These are phyloP conservation scores for Nephrotoma appendiculata DNA, from an alignment of 2,888 invertebrate genomes.

Conservation along the genomic window DNA sequence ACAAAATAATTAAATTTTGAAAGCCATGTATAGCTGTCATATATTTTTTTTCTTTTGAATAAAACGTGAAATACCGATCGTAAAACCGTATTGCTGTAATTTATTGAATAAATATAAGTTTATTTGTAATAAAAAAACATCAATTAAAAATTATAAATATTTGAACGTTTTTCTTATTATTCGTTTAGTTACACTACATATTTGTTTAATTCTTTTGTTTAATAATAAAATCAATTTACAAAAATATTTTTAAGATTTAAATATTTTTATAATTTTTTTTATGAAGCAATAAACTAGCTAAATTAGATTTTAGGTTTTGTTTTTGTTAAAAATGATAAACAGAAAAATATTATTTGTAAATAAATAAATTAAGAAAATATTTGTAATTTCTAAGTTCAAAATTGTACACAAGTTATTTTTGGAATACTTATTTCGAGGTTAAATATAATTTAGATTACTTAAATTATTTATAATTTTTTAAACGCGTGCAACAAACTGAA, in stretches of 20 bases:
- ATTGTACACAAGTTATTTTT: not conserved
- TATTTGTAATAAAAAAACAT: not conserved
- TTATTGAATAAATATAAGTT: not conserved
- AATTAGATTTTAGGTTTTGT: not conserved
- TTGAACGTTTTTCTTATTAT: not conserved
- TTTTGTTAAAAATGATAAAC: not conserved
- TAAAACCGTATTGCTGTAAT: not conserved
- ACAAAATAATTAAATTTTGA: not conserved
- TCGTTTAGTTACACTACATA: not conserved
- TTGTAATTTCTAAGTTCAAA: not conserved
- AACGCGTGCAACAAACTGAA: no score
- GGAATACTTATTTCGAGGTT: not conserved
- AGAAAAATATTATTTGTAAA: not conserved
- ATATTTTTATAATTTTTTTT: not conserved
- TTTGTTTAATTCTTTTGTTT: not conserved
- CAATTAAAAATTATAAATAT: not conserved
- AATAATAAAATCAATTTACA: not conserved
- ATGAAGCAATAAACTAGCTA: not conserved
- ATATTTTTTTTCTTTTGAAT: not conserved
- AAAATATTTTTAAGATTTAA: not conserved
- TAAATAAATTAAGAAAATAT: not conserved
- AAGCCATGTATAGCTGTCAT: not conserved
- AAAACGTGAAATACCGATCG: not conserved
- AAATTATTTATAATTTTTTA: no score
- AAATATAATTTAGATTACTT: not conserved